Evolutionary conservation across 2,888 invertebrate genomes (phyloP).

Genomic region (Caenorhabditis parvicauda): DNA sequence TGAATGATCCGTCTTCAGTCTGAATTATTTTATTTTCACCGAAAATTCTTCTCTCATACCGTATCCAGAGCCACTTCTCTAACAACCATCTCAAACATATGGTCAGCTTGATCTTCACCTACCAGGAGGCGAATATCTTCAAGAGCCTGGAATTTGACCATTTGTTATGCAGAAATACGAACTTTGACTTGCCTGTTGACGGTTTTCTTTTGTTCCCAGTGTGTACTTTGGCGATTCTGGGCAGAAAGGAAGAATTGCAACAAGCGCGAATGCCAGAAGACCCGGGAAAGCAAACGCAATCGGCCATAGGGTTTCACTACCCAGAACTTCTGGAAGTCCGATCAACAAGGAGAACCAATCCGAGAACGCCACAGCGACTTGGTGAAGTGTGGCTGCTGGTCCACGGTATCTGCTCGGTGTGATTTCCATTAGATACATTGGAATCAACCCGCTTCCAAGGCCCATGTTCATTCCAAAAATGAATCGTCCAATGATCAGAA

Average conservation of each 20-base stretch:
- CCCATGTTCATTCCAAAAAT: constrained; percentile 64
- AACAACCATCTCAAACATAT: constrained; percentile 49
- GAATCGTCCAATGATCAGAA: constrained; percentile 65
- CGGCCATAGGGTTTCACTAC: constrained; percentile 64
- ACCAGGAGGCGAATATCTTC: constrained; percentile 45
- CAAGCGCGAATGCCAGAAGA: constrained; percentile 47
- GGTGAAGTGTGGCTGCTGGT: constrained; percentile 65
- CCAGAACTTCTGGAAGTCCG: constrained; percentile 64
- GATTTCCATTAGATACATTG: constrained; percentile 66
- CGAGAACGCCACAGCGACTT: constrained; percentile 64
- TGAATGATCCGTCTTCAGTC: constrained; percentile 40
- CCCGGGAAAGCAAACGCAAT: constrained; percentile 63
- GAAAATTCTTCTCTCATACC: constrained; percentile 9
- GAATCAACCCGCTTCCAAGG: constrained; percentile 65
- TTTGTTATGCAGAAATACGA: background rate
- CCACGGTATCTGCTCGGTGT: constrained; percentile 64
- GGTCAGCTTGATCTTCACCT: constrained; percentile 38
- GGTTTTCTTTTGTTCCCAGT: constrained; percentile 32
- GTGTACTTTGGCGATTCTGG: constrained; percentile 61
- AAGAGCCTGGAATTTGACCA: constrained; percentile 16
- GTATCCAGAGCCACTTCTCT: constrained; percentile 42
- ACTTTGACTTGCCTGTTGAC: constrained; percentile 15
- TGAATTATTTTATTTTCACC: background rate
- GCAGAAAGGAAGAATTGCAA: constrained; percentile 55
- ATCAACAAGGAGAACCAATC: constrained; percentile 65